Base-by-base conservation (phyloP, 2,797 vertebrate genomes). In the Allobates femoralis region DNA sequence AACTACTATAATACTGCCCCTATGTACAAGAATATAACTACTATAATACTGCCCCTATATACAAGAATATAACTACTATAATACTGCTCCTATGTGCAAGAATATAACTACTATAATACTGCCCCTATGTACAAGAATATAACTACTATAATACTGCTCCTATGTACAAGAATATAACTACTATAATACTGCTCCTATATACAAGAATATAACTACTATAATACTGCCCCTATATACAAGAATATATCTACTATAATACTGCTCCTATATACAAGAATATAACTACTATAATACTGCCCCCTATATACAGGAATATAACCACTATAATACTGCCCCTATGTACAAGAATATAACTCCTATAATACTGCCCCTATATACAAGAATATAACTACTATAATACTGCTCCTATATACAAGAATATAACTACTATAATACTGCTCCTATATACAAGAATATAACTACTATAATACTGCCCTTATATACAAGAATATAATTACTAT, bases 91-190 rank as follows among this genome's bases (percentile, higher is more conserved):
- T 66, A 32, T 66, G 5, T 66, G 32, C 62, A 32, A 46, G 3
- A 8, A 8, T 46, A 10, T 46, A 46, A 6, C 6, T 46, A 32
- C 28, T 66, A 66, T 66, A 66, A 66, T 66, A 66, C 62, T 66
- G 26, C 62, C 11, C 15, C 62, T 62, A 62, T 62, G 8, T 62
- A 62, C 60, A 62, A 28, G 60, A 62, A 62, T 62, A 62, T 62
- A 62, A 62, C 60, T 62, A 62, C 60, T 62, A 62, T 62, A 62
- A 62, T 62, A 62, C 60, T 62, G n/a, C 62, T 15, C n/a, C n/a
- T n/a, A n/a, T n/a, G n/a, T n/a, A n/a, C n/a, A n/a, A n/a, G n/a
- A n/a, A n/a, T n/a, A n/a, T 62, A 28, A 62, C 60, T 62, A 62
- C 60, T 62, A 62, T 62, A 62, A 62, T 62, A 62, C 60, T 62